Evolutionary conservation across 1,140 invertebrate genomes (phyloP), one percentile per base, ranked within the genome.

Genomic region (Orius laevigatus): DNA sequence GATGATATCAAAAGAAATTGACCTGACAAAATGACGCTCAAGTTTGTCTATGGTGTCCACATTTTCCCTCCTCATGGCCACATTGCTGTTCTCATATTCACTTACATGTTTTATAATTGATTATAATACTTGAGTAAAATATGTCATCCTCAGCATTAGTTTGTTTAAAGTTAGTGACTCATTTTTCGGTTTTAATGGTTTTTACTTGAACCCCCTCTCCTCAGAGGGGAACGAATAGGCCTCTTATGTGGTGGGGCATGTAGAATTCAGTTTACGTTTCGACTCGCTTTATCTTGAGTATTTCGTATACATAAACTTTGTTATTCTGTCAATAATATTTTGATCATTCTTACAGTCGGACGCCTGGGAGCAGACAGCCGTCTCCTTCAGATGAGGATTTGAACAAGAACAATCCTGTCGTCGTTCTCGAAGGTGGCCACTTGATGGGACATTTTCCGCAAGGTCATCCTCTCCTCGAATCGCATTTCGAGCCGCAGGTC

Each of bases 361-460:
- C 82, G 51, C 82, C 81, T 4, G 84, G 85, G n/a, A 91, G 87
- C 56, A 74, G 84, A 58, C 87, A 92, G 62, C 86, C 84, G 15
- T 90, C 87, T 6, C 87, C 87, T 3, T 84, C 84, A 8, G 84
- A 89, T 61, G 87, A 90, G 57, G 83, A 86, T 53, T 66, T 76
- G 36, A 74, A 71, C 47, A 77, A 76, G 59, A 73, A 70, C 54
- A 70, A 69, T 25, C 54, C 66, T 32, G 67, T 55, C 10, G 48
- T 49, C 11, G 48, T 63, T 57, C 38, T 66, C 62, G 41, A 64
- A 65, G 16, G 67, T 70, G 10, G 58, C 51, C 69, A 69, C 53
- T 64, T 69, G 48, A 68, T 68, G 67, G 68, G 69, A 49, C 67
- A 69, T 51, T 67, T 69, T 59, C 66, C 65, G 12, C 67, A 68